A percentile compares a stretch with the other conserved stretches of the same genome.
Evolutionary conservation across 2,888 invertebrate genomes (phyloP).

Genomic region (Anthophora plumipes): DNA sequence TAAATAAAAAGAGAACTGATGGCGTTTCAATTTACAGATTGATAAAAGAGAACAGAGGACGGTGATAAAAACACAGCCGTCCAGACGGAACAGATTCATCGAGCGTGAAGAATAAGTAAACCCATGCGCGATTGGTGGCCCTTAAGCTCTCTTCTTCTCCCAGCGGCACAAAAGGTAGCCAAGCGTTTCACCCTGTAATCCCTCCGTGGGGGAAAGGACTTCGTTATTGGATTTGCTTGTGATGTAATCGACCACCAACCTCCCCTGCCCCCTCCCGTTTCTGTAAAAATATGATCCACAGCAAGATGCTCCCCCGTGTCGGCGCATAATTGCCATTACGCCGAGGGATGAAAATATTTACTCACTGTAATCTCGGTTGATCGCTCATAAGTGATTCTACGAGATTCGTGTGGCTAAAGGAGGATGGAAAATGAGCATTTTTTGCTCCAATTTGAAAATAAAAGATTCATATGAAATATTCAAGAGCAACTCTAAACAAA

Average conservation of each 20-base stretch:
- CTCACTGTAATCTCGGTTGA: background rate
- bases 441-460: no score
- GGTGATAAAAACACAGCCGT: constrained; percentile 5
- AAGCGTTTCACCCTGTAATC: constrained; percentile 54
- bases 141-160: constrained; percentile 13
- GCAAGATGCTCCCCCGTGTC: constrained; percentile 15
- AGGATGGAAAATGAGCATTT: no score
- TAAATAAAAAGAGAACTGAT: no score
- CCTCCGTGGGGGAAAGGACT: constrained; percentile 51
- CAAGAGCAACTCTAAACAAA: no score
- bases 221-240: constrained; percentile 64
- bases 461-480: no score
- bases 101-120: constrained; percentile 62
- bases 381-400: background rate
- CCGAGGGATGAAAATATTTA: background rate
- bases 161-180: constrained; percentile 43
- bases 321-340: constrained; percentile 30
- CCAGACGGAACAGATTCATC: constrained; percentile 39
- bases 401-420: no score
- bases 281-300: constrained; percentile 30
- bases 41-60: background rate
- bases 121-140: constrained; percentile 35
- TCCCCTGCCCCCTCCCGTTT: background rate
- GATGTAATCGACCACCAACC: constrained; percentile 45
- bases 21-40: background rate